phyloP scores from a whole-genome alignment of 2,113 vertebrate genomes.

The Triplophysa tibetana region DNA sequence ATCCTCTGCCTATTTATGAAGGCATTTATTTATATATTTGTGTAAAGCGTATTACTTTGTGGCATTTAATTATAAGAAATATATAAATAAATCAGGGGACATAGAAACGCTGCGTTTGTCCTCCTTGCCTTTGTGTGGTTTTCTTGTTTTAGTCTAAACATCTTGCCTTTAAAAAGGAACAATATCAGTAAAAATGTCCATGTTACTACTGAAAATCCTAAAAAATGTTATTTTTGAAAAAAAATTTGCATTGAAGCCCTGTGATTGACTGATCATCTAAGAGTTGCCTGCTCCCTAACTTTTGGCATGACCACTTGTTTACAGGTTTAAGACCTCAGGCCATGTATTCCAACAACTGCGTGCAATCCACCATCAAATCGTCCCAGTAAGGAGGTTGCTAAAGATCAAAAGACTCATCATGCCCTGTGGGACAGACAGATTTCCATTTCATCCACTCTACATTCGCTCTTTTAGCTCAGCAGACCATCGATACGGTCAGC shows the following conservation, averaged over 20 bases:
- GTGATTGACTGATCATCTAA: too few relatives aligned
- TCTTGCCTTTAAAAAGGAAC: too few relatives aligned
- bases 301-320: not conserved
- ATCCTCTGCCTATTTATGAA: not conserved
- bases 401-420: not conserved
- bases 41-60: not conserved
- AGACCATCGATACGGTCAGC: constrained; percentile 23
- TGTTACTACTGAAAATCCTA: too few relatives aligned
- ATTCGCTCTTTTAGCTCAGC: not conserved
- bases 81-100: not conserved
- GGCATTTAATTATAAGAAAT: not conserved
- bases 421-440: not conserved
- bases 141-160: not conserved
- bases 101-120: not conserved
- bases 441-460: not conserved
- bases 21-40: constrained; percentile 1
- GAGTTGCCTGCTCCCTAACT: too few relatives aligned
- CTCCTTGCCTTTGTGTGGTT: not conserved
- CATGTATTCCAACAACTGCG: not conserved
- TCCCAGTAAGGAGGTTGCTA: not conserved
- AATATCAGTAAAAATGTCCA: not conserved
- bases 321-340: not conserved
- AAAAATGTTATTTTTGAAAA: too few relatives aligned
- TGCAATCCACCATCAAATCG: constrained; percentile 17
- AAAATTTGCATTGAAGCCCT: too few relatives aligned